Evolutionary conservation across 1,140 invertebrate species (phyloP).

Genomic region (Pseudomyrmex pallidus): DNA sequence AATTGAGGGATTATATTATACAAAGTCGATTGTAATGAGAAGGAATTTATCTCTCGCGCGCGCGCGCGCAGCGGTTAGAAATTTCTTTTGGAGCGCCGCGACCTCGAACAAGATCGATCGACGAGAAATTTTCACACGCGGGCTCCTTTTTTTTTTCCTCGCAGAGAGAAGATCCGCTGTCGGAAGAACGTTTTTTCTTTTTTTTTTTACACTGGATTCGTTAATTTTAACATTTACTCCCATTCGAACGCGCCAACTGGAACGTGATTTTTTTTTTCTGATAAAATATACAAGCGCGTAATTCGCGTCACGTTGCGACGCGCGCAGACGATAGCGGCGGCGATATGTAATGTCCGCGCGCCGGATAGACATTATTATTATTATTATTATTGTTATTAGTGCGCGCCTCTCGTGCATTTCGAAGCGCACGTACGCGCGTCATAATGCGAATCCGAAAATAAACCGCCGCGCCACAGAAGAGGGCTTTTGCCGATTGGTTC

Average conservation of each 20-base stretch:
- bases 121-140: too few species aligned
- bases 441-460: constrained; percentile 55
- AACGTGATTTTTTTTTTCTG: too few species aligned
- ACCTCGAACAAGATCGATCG: too few species aligned
- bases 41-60: neutral
- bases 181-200: too few species aligned
- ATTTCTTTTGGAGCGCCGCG: too few species aligned
- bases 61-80: neutral
- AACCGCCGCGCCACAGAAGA: neutral
- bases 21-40: constrained; percentile 12
- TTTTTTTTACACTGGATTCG: too few species aligned
- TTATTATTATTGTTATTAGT: neutral
- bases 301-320: neutral
- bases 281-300: neutral
- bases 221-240: too few species aligned
- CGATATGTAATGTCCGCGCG: neutral
- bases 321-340: neutral
- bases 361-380: neutral
- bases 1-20: constrained; percentile 16
- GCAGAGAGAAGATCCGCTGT: too few species aligned
- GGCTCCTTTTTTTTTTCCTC: too few species aligned
- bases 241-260: too few species aligned
- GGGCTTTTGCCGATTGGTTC: constrained; percentile 50
- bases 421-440: constrained; percentile 23
- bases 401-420: constrained; percentile 9